Percentiles rank a stretch among this genome's conserved stretches.
Evolutionary conservation across 2,113 vertebrate species (phyloP).

Genomic region (Nothobranchius furzeri): DNA sequence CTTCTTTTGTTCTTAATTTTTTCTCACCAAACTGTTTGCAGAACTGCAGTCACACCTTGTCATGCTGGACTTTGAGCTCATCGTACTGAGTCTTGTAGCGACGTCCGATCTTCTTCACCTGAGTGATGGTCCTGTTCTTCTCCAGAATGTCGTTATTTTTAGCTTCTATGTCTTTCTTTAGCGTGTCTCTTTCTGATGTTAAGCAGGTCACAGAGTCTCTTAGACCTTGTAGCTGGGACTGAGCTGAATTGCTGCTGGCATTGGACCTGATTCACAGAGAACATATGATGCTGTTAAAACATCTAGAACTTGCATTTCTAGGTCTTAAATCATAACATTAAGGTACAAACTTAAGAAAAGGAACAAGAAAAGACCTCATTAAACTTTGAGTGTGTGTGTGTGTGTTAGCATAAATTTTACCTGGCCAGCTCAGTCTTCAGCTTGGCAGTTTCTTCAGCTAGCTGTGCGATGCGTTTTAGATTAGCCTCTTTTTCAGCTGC

Average conservation of each 20-base stretch:
- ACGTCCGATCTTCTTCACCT: conserved; percentile 98
- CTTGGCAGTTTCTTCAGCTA: conserved; percentile 88
- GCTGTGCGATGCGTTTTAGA: conserved; percentile 88
- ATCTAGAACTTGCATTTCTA: not conserved
- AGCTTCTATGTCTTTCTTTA: conserved; percentile 87
- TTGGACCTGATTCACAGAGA: conserved; percentile 45
- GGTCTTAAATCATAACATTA: rapidly evolving
- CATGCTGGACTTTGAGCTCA: conserved; percentile 91
- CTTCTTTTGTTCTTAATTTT: not conserved
- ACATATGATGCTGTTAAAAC: not conserved
- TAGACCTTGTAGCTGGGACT: conserved; percentile 87
- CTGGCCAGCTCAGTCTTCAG: conserved; percentile 92
- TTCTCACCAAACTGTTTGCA: not conserved
- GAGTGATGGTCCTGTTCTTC: conserved; percentile 93
- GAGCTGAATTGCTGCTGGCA: conserved; percentile 82
- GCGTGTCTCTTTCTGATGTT: conserved; percentile 83
- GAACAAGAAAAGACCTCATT: not conserved
- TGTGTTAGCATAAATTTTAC: conserved; percentile 61
- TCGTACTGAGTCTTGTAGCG: conserved; percentile 97
- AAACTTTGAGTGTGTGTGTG: not conserved
- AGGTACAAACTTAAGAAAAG: not conserved
- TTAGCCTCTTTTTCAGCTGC: conserved; percentile 88
- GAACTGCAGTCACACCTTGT: conserved; percentile 80
- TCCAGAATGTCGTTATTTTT: conserved; percentile 90
- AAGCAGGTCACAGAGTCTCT: conserved; percentile 85